Evolutionary conservation across 2,888 invertebrate species (phyloP), one percentile per base, ranked within the genome.

Genomic region (Andrena chrysosceles): DNA sequence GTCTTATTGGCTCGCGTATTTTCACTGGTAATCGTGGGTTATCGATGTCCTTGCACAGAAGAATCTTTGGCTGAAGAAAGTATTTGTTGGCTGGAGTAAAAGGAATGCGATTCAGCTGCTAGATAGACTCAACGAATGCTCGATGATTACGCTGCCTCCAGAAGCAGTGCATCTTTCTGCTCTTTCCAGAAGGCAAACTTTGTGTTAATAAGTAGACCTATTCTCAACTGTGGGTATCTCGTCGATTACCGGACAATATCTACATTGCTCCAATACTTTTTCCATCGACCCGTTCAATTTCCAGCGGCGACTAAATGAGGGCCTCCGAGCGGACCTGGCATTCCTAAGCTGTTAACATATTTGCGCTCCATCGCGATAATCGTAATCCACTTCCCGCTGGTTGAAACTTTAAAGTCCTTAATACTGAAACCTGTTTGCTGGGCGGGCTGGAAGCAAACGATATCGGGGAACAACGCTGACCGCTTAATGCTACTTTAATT

Each of bases 351-450:
- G 60, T 33, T 66, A 66, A 35, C 60, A 49, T 31, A 54, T 16
- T 49, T 29, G 54, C 29, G 20, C 54, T 60, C 66, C 66, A 4
- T 16, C 59, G 35, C 42, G 80, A 77, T 80, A 77, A 80, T 80
- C 79, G 64, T 77, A 80, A 80, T 80, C 79, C 77, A 80, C 70
- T 77, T 79, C 59, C 64, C 59, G 64, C 49, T 64, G 69, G 69
- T 64, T 77, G 49, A 77, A 64, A 77, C 64, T 80, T 75, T 60
- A 49, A 67, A 79, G 73, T 35, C 7, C 64, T 56, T 79, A 81
- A 79, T 69, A 64, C 74, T 33, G 31, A 79, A 81, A 81, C 72
- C 81, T 63, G 77, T 78, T 70, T 67, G 20, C 31, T n/a, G 42
- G 6, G 48, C n/a, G 42, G 63, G 23, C 20, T 52, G 48, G 64